Evolutionary conservation across 2,113 vertebrate species (phyloP).

Genomic region (human): GRCh38 chr18:71671501-71672000

Average conservation of each 20-base stretch:
- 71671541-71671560: constrained; percentile 79
- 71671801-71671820: neutral
- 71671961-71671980: neutral
- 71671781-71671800: neutral
- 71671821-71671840: neutral
- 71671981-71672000: neutral
- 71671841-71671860: neutral
- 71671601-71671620: constrained; percentile 66
- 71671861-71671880: neutral
- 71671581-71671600: constrained; percentile 60
- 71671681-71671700: constrained; percentile 76
- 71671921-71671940: neutral
- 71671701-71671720: constrained; percentile 72
- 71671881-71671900: neutral
- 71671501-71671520: constrained; percentile 47
- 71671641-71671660: constrained; percentile 77
- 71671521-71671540: constrained; percentile 56
- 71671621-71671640: constrained; percentile 83
- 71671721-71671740: constrained; percentile 47
- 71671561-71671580: constrained; percentile 72
- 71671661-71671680: constrained; percentile 68
- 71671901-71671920: neutral
- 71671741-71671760: neutral
- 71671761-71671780: neutral
- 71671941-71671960: neutral